Conservation (phyloP, 2,797 vertebrate genomes). For the Jordanella pulchra region DNA sequence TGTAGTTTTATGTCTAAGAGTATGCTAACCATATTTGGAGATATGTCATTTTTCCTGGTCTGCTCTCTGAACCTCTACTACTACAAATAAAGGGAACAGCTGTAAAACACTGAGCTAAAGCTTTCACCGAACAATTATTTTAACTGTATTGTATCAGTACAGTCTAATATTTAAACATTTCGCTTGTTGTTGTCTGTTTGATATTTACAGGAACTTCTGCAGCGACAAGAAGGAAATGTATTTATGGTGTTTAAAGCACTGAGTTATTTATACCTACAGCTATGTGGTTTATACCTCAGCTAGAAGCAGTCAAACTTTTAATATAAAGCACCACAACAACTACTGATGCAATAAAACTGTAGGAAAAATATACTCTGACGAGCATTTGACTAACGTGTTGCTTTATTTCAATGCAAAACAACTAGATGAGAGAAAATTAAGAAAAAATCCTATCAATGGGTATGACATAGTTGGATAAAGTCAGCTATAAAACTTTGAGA, state of each 20-base stretch:
- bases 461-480: no score
- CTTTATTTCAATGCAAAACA: no score
- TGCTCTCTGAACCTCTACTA: neutral
- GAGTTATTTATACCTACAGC: neutral
- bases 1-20: neutral
- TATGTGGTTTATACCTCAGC: no score
- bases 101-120: neutral
- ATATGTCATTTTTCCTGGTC: neutral
- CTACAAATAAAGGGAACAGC: neutral
- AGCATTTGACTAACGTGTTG: no score
- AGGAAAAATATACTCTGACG: no score
- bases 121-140: neutral
- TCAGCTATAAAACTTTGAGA: no score
- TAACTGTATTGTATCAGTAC: neutral
- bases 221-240: neutral
- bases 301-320: neutral
- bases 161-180: neutral
- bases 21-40: neutral
- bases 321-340: neutral
- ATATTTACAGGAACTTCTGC: neutral
- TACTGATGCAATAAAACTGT: no score
- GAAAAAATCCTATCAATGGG: no score
- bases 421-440: no score
- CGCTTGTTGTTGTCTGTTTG: no score
- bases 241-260: neutral